Evolutionary conservation across 2,797 vertebrate species (phyloP).

Genomic region (Cichlasoma orientale): DNA sequence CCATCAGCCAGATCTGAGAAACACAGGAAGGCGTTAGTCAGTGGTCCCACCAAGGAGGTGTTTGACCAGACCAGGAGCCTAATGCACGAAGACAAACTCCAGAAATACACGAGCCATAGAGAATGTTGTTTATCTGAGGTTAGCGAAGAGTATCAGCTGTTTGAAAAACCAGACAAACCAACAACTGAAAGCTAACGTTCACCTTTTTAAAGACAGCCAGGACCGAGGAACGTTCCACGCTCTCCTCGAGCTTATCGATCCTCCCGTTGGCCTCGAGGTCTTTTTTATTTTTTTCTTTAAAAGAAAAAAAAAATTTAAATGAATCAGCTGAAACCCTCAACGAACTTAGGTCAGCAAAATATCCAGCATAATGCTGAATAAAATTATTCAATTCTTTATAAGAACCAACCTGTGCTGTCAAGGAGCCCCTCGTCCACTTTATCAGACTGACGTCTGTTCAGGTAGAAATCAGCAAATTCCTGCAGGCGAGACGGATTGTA

Average conservation of each 20-base stretch:
- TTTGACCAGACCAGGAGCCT: not conserved
- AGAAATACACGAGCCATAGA: not conserved
- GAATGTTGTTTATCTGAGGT: not conserved
- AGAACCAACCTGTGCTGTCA: slow-evolving; percentile 75
- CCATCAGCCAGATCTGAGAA: slow-evolving; percentile 88
- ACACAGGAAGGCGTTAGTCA: not conserved
- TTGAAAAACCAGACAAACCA: not conserved
- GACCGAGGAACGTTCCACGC: slow-evolving; percentile 64
- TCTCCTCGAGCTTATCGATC: not conserved
- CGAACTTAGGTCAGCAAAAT: not conserved
- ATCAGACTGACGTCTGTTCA: slow-evolving; percentile 64
- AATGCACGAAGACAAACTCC: rapidly evolving
- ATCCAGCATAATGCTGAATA: not conserved
- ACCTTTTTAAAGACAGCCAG: slow-evolving; percentile 87
- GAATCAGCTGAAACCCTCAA: not conserved
- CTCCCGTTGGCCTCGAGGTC: slow-evolving; percentile 19
- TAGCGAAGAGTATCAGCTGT: too few relatives aligned
- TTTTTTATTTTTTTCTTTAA: not conserved
- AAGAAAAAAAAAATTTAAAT: not conserved
- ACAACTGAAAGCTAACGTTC: not conserved
- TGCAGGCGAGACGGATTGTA: slow-evolving; percentile 44
- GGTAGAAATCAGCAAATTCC: slow-evolving; percentile 88
- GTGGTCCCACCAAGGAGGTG: not conserved
- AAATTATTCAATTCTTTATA: not conserved
- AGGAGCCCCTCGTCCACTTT: slow-evolving; percentile 73